Evolutionary conservation across 2,888 invertebrate species (phyloP), one percentile per base, ranked within the genome.

Genomic region (Synanthedon vespiformis): DNA sequence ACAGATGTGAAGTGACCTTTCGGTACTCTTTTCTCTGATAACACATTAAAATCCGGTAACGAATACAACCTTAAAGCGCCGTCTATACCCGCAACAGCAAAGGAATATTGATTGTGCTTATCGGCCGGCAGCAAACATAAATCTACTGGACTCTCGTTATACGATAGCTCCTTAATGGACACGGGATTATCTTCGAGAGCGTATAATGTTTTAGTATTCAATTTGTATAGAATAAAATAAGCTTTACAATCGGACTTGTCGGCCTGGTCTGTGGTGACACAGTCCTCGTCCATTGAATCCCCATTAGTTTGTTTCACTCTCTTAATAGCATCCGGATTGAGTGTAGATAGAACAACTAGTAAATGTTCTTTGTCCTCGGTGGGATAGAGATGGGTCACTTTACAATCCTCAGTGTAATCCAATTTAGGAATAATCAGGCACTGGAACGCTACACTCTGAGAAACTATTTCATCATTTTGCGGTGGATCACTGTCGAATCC

Each of bases 1-100:
- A 93, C 93, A 0, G 95, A 94, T 12, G 94, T 90, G 68, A 96
- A 95, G 66, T 90, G 91, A 49, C 91, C 90, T 44, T 90, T 89
- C 1, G 92, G 91, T 41, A 92, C 89, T 59, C 89, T 89, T 34
- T 93, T 93, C 57, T 91, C 90, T 1, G 92, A 91, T 5, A 93
- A 77, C 4, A 90, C 89, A 59, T 89, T 90, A 58, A 96, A 89
- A 51, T 92, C 92, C n/a, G 90, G 88, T 48, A 95, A 74, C 41
- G 92, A 91, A 54, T 95, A 88, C 49, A 96, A 78, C 66, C 93
- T 89, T 40, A 96, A 88, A 50, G 89, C 88, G 5, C 96, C 96
- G 68, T 94, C 93, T 1, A 89, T 87, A 57, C 94, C 93, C 12
- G 95, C 93, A 48, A 93, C 85, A 12, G 94, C 92, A 53, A 93